Evolutionary conservation across 1,140 invertebrate species (phyloP), one percentile per base, ranked within the genome.

Genomic region (Pseudomyrmex gracilis): DNA sequence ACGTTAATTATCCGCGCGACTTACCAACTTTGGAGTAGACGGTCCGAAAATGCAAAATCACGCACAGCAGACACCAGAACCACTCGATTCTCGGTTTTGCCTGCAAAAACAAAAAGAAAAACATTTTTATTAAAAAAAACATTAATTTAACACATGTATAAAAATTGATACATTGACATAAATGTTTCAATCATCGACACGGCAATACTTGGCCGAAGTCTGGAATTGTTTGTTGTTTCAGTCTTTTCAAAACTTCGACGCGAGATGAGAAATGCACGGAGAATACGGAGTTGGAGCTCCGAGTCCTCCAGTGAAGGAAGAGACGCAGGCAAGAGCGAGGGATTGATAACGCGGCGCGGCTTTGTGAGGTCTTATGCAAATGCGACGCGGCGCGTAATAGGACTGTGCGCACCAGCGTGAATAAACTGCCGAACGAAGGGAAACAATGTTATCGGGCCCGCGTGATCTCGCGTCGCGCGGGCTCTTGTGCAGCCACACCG

Each of bases 391-490:
- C 67, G 51, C 58, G 53, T 86, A 90, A 90, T 89, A 85, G 89
- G 89, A 12, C 57, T 61, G 67, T 68, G 77, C 60, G 55, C n/a
- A n/a, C 60, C 58, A 67, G 77, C 68, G 66, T 47, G 58, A 71
- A 87, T 83, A 92, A 92, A 92, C 90, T 90, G 71, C 82, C 85
- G 85, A 80, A 88, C 88, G 80, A 89, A 63, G 80, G 80, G 77
- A 91, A 91, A 92, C 92, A 92, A 92, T 92, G 90, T 89, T 93
- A 91, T 92, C 92, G 77, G 57, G 1, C 49, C 60, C 53, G 63
- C 82, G 74, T 84, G 61, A 90, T 91, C 88, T 84, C 73, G 61
- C 24, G 57, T 24, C 58, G 57, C 80, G n/a, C 34, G 0, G 1
- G 5, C 61, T 45, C 60, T 64, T n/a, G 17, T 34, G 34, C 34